These are phyloP conservation scores for Boloria selene DNA, from an alignment of 2,888 invertebrate species.

Conservation along the genomic window DNA sequence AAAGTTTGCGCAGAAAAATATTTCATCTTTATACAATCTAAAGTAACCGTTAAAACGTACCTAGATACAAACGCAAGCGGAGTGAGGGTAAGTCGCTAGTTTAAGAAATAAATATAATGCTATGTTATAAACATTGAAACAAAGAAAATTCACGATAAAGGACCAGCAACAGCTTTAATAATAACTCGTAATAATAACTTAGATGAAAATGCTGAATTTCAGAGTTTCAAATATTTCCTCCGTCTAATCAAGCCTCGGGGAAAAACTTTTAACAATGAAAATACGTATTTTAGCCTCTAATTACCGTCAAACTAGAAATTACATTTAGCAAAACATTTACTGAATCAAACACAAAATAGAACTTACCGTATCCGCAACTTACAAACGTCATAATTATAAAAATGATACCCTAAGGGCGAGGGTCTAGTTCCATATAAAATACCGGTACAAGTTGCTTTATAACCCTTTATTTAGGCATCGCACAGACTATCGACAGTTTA, in stretches of 20 bases:
- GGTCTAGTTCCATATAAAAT: constrained; percentile 35
- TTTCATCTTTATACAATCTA: no score
- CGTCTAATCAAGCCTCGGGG: constrained; percentile 4
- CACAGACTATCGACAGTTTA: constrained; percentile 9
- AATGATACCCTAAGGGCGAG: constrained; percentile 38
- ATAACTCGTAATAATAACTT: no score
- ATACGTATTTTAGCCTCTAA: constrained; percentile 7
- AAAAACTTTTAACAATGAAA: constrained; percentile 14
- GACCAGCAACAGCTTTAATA: no score
- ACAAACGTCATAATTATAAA: constrained; percentile 43
- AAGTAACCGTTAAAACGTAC: no score
- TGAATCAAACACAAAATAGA: constrained; percentile 31
- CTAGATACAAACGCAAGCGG: no score
- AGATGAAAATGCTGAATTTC: no score
- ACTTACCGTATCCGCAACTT: constrained; percentile 30
- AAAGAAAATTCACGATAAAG: no score
- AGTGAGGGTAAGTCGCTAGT: no score
- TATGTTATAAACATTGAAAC: no score
- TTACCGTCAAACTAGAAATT: constrained; percentile 18
- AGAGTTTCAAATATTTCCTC: neutral
- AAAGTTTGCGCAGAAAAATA: no score
- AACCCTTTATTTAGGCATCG: constrained; percentile 25
- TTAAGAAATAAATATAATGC: no score
- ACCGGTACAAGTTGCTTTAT: constrained; percentile 36
- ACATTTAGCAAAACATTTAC: constrained; percentile 18